Percentiles rank a stretch among this genome's conserved stretches.
Conservation (phyloP, 1,140 invertebrate genomes). For the Drosophila kurseongensis region DNA sequence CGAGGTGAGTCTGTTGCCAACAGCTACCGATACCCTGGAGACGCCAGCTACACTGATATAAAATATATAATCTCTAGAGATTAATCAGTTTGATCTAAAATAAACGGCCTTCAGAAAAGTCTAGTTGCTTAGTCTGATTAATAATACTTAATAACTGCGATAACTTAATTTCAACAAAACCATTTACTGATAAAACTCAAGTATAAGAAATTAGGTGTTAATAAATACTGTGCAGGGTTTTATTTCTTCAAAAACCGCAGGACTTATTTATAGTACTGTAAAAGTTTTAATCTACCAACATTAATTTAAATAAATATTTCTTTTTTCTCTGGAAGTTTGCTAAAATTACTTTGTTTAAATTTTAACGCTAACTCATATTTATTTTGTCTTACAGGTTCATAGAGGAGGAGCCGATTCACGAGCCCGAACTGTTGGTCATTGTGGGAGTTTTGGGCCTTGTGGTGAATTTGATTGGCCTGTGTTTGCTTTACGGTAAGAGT, state of each 20-base stretch:
- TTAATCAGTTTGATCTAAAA: neutral
- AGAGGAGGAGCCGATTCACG: constrained; percentile 92
- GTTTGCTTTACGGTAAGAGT: constrained; percentile 91
- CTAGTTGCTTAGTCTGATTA: neutral
- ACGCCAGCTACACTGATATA: neutral
- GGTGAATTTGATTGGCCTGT: constrained; percentile 93
- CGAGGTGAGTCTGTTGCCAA: constrained; percentile 43
- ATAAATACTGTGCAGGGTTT: no score
- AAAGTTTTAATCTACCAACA: no score
- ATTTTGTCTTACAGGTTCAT: constrained; percentile 87
- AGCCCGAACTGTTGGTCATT: constrained; percentile 90
- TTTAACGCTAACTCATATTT: no score
- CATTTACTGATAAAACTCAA: neutral
- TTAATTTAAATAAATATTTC: no score
- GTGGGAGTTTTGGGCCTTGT: constrained; percentile 92
- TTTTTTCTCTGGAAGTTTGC: no score
- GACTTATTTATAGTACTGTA: no score
- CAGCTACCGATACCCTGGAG: constrained; percentile 3
- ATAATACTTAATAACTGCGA: neutral
- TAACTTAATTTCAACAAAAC: neutral
- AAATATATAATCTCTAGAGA: neutral
- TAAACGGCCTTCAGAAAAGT: neutral
- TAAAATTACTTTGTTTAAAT: no score
- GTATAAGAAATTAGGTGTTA: no score
- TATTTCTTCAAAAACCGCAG: no score